Evolutionary conservation across 1,140 invertebrate genomes (phyloP), one percentile per base, ranked within the genome.

Genomic region (Drosophila prosaltans): DNA sequence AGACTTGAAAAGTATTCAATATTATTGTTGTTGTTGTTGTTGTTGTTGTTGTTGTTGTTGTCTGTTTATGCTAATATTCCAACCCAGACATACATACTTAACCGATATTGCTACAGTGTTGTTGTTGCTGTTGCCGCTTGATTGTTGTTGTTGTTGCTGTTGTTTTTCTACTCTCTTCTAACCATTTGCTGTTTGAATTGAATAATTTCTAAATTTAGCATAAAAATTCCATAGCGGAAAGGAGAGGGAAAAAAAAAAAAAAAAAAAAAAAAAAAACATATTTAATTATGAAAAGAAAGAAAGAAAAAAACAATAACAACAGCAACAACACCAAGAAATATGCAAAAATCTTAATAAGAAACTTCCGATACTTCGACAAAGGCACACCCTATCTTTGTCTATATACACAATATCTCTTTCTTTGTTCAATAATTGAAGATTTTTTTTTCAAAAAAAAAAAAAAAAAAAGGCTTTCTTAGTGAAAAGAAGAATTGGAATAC

Each of bases 121-220:
- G 71, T 74, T 70, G 68, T 85, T 78, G 78, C 81, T 68, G 59
- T 48, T 21, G 26, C 55, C 76, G 74, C 51, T 58, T 67, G 57
- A n/a, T 26, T 61, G 61, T 9, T 41, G 70, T 74, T 48, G 67
- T 80, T 74, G 65, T 74, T 74, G 69, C 81, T 65, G 66, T 79
- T 75, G 16, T 70, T 64, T 7, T 30, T 51, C n/a, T 64, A 43
- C 26, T 62, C 28, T 61, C 21, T 63, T 57, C 48, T 48, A n/a
- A 67, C 54, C 64, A 58, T 62, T 78, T 66, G 66, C 63, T 64
- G 69, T 67, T 65, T 54, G 64, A 32, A 80, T 86, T 86, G 73
- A 88, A 86, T 89, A 86, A 86, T 86, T 86, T 89, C 83, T 86
- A 86, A 88, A 78, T 86, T 83, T 86, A 86, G 83, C 83, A 88